phyloP scores from a whole-genome alignment of 2,113 vertebrate species.

The Prolemur simus region DNA sequence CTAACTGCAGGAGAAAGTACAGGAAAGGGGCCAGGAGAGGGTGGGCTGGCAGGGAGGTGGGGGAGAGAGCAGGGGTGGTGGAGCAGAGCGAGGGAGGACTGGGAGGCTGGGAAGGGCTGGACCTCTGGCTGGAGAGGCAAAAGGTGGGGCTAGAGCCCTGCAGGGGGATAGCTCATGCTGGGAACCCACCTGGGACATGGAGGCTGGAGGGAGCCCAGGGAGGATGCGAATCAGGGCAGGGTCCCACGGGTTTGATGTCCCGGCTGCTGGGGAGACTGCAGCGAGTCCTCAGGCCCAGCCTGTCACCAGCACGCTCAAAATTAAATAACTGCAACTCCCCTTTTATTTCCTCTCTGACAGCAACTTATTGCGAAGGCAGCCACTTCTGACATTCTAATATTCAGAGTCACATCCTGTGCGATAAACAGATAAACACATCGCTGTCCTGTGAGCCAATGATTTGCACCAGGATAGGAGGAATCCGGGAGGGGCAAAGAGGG shows the following conservation, averaged over 20 bases:
- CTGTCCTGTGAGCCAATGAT: constrained; percentile 75
- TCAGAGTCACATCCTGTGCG: constrained; percentile 80
- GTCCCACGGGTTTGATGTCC: not conserved
- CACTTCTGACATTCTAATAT: constrained; percentile 84
- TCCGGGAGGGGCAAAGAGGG: constrained; percentile 8
- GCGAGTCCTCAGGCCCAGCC: not conserved
- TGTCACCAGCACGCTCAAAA: constrained; percentile 64
- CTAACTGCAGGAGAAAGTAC: not conserved
- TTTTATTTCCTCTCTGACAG: constrained; percentile 84
- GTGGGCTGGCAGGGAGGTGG: not conserved
- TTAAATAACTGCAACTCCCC: constrained; percentile 82
- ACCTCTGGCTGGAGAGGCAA: fast-evolving
- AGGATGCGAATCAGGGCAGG: not conserved
- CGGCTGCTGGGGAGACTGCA: not conserved
- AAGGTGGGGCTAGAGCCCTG: fast-evolving
- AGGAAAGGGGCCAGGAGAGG: not conserved
- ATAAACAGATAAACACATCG: constrained; percentile 80
- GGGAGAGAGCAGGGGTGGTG: not conserved
- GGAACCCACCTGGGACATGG: not conserved
- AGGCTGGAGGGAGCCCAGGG: not conserved
- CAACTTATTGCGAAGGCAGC: constrained; percentile 78
- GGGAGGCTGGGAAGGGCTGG: fast-evolving
- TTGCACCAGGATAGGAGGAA: constrained; percentile 64
- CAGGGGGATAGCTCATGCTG: no score
- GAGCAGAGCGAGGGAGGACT: fast-evolving